Base-by-base conservation (phyloP, 2,113 vertebrate genomes). In the Petrocephalus zakoni region DNA sequence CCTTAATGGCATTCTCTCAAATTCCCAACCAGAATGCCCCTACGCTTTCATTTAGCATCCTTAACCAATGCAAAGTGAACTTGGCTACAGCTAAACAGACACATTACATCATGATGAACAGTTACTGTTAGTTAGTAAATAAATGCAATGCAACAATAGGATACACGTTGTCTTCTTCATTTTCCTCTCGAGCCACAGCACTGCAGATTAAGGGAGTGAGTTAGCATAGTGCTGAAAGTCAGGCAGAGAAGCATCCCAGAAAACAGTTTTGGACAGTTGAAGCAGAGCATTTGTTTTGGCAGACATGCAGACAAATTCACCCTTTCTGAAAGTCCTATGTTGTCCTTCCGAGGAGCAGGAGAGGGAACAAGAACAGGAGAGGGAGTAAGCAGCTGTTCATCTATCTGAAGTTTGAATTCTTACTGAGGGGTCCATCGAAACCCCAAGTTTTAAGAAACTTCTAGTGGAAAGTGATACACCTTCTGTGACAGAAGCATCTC, bases 101-200 rank as follows among this genome's bases (percentile, higher is more conserved):
- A 42, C 21, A 75, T 49, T 89, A 86, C 83, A 61, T 17, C 49
- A 17, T 87, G 25, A 51, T 49, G 85, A 86, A 56, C 68, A 86
- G 53, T 82, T 55, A 87, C 68, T 29, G 10, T 61, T 75, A 86
- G 9, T 78, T 68, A 87, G 72, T 89, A 86, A 87, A 89, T 89
- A 72, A 86, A 89, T 53, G 46, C 61, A 89, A 53, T 78, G 84
- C 83, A 86, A 86, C 84, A 87, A 87, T 89, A 19, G 85, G 51
- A 64, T 52, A 75, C 25, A 22, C 9, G 47, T 55, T 5, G 34
- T 49, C 22, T 17, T 64, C 49, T 83, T 75, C 53, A 47, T 52
- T 52, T 29, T 29, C 61, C 51, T 52, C 46, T 42, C 47, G 58
- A 47, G 21, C 37, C 87, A 53, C 49, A 55, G 21, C 29, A 42